Evolutionary conservation across 2,888 invertebrate genomes (phyloP).

Genomic region (Trissoscelio sp.): DNA sequence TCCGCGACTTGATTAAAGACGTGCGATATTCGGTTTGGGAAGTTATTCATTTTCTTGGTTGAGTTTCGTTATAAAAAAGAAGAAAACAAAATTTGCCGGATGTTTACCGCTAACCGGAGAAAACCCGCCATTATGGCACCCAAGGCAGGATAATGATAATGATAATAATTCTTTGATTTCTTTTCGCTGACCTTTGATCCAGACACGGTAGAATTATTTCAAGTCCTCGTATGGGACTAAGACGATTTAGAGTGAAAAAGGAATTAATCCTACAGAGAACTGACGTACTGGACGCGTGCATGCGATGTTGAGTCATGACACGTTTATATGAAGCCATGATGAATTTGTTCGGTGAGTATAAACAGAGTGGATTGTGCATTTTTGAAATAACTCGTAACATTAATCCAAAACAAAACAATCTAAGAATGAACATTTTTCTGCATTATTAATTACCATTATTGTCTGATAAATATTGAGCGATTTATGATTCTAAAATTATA

Average conservation of each 20-base stretch:
- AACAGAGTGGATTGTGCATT: slow-evolving; percentile 9
- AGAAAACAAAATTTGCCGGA: slow-evolving; percentile 45
- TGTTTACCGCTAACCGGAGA: slow-evolving; percentile 45
- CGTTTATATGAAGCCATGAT: slow-evolving; percentile 50
- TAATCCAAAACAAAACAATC: neutral
- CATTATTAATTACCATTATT: neutral
- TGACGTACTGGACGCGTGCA: slow-evolving; percentile 56
- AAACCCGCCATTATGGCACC: slow-evolving; percentile 43
- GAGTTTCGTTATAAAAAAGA: slow-evolving; percentile 13
- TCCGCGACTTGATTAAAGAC: slow-evolving; percentile 18
- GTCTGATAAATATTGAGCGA: neutral
- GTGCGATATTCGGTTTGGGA: no score
- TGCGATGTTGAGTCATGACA: slow-evolving; percentile 60
- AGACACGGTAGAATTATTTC: slow-evolving; percentile 50
- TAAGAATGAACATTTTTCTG: neutral
- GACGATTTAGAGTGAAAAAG: slow-evolving; percentile 61
- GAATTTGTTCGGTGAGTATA: slow-evolving; percentile 44
- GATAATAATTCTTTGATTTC: slow-evolving; percentile 52
- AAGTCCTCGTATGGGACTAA: slow-evolving; percentile 55
- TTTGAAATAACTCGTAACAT: slow-evolving; percentile 12
- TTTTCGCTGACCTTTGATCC: slow-evolving; percentile 60
- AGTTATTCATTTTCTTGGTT: slow-evolving; percentile 4
- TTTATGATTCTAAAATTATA: neutral
- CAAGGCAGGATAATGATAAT: slow-evolving; percentile 45
- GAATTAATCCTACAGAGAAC: slow-evolving; percentile 62